Base-by-base conservation (phyloP, 2,888 invertebrate genomes). In the Meloe dianella region DNA sequence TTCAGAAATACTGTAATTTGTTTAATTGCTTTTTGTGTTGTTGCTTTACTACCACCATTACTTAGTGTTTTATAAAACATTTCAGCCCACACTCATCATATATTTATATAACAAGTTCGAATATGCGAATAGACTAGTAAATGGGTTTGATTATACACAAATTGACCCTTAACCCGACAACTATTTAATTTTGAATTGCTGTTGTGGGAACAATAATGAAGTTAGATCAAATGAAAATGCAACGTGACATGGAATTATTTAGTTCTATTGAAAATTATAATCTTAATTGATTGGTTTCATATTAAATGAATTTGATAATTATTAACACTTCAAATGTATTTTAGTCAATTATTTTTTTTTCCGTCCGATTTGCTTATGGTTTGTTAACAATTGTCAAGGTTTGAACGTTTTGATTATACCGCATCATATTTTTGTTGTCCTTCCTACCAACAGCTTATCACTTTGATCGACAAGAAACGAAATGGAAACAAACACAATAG, bases 131-230 rank as follows among this genome's bases (percentile, higher is more conserved):
- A 10, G 65, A 57, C 56, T 38, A 47, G 61, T 57, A 65, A 65
- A 61, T 57, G 61, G 57, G 35, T 61, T 65, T 57, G 61, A 51
- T 62, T 32, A 62, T 54, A 58, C 57, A 27, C 24, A n/a, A 57
- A 57, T 57, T 29, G 24, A 29, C 24, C 57, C 57, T 29, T 57
- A 57, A 29, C 29, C 57, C 57, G 29, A 41, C 29, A 32, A 27
- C 57, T 57, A 32, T 57, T 57, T 57, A 57, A 57, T 57, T 57
- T 57, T 29, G 29, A 57, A 57, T 57, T 57, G 32, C 29, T 57
- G 57, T 57, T 57, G 29, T 5, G 57, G 57, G 57, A 57, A 32
- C 57, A 57, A 57, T 57, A 57, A 57, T 57, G 57, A 57, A 32
- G 57, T 27, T 57, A 57, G 29, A n/a, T 14, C 29, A 29, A 29